Conservation (phyloP, 2,888 invertebrate species). For the Seladonia tumulorum region DNA sequence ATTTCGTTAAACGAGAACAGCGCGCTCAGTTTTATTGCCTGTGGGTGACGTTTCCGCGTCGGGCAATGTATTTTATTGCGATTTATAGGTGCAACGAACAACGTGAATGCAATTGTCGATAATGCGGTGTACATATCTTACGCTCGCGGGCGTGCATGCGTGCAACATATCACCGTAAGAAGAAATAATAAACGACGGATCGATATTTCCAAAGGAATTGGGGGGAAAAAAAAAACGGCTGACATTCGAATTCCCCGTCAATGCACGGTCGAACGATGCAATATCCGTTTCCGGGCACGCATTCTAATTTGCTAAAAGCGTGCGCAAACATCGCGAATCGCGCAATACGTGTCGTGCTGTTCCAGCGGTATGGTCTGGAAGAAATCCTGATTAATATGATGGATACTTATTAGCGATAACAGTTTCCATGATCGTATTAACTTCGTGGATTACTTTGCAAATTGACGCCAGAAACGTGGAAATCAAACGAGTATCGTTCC, state of each 20-base stretch:
- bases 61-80: not conserved
- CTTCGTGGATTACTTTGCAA: conserved; percentile 12
- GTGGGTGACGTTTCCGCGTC: not conserved
- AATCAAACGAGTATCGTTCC: not conserved
- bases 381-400: conserved; percentile 43
- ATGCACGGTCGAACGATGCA: conserved; percentile 25
- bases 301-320: conserved; percentile 64
- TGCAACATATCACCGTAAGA: not conserved
- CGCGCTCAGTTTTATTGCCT: not conserved
- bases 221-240: not conserved
- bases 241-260: conserved; percentile 17
- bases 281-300: conserved; percentile 33
- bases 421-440: conserved; percentile 6
- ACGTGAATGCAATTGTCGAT: not conserved
- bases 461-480: not conserved
- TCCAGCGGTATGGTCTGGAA: conserved; percentile 20
- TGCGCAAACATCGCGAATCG: conserved; percentile 52
- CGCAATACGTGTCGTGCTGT: conserved; percentile 32
- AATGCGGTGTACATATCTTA: not conserved
- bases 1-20: not conserved
- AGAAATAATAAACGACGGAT: conserved; percentile 24
- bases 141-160: not conserved
- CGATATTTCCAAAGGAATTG: conserved; percentile 15
- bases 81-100: not conserved
- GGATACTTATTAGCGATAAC: conserved; percentile 24